These are phyloP conservation scores for Seira musarum DNA, from an alignment of 2,888 invertebrate genomes.

Conservation along the genomic window DNA sequence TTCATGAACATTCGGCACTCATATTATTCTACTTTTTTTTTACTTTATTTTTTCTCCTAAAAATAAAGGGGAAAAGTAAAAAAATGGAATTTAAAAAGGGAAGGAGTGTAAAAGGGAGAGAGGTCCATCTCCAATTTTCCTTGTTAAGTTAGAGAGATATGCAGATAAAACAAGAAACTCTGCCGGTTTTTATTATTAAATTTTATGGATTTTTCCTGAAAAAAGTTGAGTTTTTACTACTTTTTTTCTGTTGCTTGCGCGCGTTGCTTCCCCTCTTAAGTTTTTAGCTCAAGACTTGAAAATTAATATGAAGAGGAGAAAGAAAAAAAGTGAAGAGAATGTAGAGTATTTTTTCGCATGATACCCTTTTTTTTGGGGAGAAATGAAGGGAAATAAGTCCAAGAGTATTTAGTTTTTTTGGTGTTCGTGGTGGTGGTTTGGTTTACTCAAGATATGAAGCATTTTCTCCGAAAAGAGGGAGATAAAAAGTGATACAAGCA, in stretches of 20 bases:
- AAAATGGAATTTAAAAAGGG: constrained; percentile 38
- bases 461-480: constrained; percentile 17
- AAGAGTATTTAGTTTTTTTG: constrained; percentile 53
- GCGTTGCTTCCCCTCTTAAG: constrained; percentile 58
- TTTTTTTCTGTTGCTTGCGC: constrained; percentile 54
- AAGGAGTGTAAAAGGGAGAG: constrained; percentile 28
- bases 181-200: constrained; percentile 63
- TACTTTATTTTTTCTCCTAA: too few species aligned
- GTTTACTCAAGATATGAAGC: constrained; percentile 37
- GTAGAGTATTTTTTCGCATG: too few species aligned
- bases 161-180: constrained; percentile 63
- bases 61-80: too few species aligned
- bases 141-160: too few species aligned
- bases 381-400: constrained; percentile 36
- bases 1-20: too few species aligned
- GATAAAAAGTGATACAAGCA: constrained; percentile 9
- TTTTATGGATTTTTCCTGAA: constrained; percentile 62
- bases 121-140: constrained; percentile 56
- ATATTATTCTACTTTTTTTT: too few species aligned
- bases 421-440: constrained; percentile 49
- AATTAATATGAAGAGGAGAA: constrained; percentile 47
- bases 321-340: constrained; percentile 45
- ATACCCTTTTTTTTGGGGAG: too few species aligned
- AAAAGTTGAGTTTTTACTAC: constrained; percentile 58
- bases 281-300: constrained; percentile 57